phyloP scores from a whole-genome alignment of 2,113 vertebrate species.

The Symphodus melops region DNA sequence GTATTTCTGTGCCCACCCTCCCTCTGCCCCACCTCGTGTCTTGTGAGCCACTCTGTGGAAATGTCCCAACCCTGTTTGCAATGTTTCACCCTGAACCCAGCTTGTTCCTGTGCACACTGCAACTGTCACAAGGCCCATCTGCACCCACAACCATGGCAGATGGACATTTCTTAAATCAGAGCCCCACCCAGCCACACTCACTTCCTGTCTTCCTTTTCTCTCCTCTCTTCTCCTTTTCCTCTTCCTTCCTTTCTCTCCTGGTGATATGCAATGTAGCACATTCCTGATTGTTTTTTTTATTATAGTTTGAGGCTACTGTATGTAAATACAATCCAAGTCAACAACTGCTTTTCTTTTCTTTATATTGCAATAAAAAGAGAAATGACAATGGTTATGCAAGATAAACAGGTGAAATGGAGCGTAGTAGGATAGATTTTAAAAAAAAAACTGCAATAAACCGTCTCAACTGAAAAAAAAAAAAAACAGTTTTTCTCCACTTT shows the following conservation, averaged over 20 bases:
- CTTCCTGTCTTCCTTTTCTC: slow-evolving; percentile 20
- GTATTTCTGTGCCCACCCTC: slow-evolving; percentile 58
- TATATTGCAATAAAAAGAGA: too few species aligned
- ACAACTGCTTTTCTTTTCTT: too few species aligned
- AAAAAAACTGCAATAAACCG: slow-evolving; percentile 11
- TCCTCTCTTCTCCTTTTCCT: slow-evolving; percentile 24
- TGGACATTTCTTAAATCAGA: slow-evolving; percentile 34
- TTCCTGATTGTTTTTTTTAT: slow-evolving; percentile 9
- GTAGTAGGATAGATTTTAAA: neutral
- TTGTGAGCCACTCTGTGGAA: slow-evolving; percentile 64
- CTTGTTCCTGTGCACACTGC: slow-evolving; percentile 50
- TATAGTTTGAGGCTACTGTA: neutral
- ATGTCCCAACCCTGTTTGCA: slow-evolving; percentile 34
- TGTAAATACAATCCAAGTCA: too few species aligned
- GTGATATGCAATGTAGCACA: slow-evolving; percentile 46
- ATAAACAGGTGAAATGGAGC: neutral
- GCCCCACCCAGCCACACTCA: slow-evolving; percentile 24
- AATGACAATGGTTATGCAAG: neutral
- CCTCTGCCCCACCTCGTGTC: slow-evolving; percentile 56
- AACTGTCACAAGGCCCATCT: slow-evolving; percentile 44
- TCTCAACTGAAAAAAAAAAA: too few species aligned
- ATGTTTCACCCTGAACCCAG: slow-evolving; percentile 45
- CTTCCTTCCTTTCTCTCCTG: slow-evolving; percentile 30
- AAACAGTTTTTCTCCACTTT: neutral
- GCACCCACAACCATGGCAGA: slow-evolving; percentile 42